Evolutionary conservation across 2,888 invertebrate species (phyloP), one percentile per base, ranked within the genome.

Genomic region (Coelopa pilipes): DNA sequence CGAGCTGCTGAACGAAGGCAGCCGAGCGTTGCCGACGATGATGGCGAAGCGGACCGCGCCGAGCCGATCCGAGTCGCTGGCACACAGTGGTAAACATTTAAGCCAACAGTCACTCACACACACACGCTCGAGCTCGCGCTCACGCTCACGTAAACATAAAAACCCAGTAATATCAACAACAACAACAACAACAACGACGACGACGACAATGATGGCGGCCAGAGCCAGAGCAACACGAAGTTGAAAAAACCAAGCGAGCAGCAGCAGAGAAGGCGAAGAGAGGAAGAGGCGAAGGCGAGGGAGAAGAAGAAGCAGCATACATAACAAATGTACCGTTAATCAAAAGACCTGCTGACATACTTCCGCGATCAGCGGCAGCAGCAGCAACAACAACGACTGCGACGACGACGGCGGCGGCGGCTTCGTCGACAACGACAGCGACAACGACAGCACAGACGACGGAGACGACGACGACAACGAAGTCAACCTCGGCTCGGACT

Each of bases 341-440:
- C 82, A 81, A 84, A 83, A 87, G 87, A 88, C 87, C 87, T 87
- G 86, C 87, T 88, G 87, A 88, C 87, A 88, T 82, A 88, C 88
- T 88, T 88, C 87, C 88, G 87, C 81, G 83, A 82, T 85, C 82
- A 83, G 81, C 82, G 80, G 78, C 75, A 74, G 70, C 67, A 68
- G 49, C 62, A 69, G 68, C 55, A 24, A 21, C 72, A 75, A 71
- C 50, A 53, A 59, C 45, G 68, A 62, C 63, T 60, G 47, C 50
- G 70, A 55, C 70, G 62, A 60, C 60, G 67, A 15, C 63, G 63
- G 50, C 50, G 45, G 45, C 19, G 46, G 21, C 19, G 34, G 53
- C 57, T 62, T 53, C 50, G 68, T 55, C 63, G 65, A 55, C 50
- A 72, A 55, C 70, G 62, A 60, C 67, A 66, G 13, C 63, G 63